Conservation (phyloP, 2,113 vertebrate genomes). For the Gobius niger region DNA sequence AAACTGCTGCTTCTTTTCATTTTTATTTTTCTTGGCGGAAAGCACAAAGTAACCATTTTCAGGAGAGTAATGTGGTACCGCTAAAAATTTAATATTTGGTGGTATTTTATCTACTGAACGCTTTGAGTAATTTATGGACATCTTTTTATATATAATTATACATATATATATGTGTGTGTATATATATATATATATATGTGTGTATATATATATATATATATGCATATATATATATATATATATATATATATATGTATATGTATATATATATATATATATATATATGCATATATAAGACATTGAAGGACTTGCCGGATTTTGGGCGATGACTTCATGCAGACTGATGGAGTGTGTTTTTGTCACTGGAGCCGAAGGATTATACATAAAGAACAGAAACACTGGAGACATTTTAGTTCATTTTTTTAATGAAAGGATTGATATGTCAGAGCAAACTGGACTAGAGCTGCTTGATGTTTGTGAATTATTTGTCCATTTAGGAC, state of each 20-base stretch:
- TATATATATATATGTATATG: no score
- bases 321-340: constrained; percentile 49
- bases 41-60: constrained; percentile 76
- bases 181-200: no score
- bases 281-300: constrained; percentile 26
- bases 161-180: constrained; percentile 42
- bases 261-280: no score
- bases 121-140: constrained; percentile 77
- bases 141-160: constrained; percentile 53
- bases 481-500: constrained; percentile 43
- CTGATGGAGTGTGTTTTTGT: constrained; percentile 40
- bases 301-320: constrained; percentile 54
- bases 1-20: constrained; percentile 79
- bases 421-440: constrained; percentile 46
- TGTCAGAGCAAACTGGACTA: constrained; percentile 46
- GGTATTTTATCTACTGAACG: constrained; percentile 76
- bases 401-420: constrained; percentile 48
- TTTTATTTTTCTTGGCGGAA: constrained; percentile 68
- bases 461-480: constrained; percentile 50
- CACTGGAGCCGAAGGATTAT: constrained; percentile 58
- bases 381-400: constrained; percentile 69
- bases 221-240: no score
- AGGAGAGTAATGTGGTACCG: constrained; percentile 60
- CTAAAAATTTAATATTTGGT: constrained; percentile 27
- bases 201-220: no score